Evolutionary conservation across 1,140 invertebrate species (phyloP), one percentile per base, ranked within the genome.

Genomic region (Cherax quadricarinatus): DNA sequence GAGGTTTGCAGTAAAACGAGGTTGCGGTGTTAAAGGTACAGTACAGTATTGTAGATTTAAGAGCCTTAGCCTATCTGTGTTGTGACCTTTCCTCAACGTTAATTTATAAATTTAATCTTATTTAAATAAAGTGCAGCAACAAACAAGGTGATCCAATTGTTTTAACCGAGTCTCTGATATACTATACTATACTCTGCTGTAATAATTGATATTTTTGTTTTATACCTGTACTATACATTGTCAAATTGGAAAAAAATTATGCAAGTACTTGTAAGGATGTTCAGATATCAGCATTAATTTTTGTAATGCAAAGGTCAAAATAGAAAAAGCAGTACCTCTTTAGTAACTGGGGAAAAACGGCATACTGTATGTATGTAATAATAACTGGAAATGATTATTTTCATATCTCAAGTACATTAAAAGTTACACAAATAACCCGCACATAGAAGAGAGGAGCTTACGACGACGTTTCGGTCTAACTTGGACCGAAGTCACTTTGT

Each of bases 21-120:
- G 85, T 21, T 87, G 85, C 85, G 48, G 49, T 78, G 85, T 78
- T 49, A 53, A 87, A 87, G 85, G 85, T 87, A 87, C 73, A 78
- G 73, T 87, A 87, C 51, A 3, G 53, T 57, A 57, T 57, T 49
- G 41, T 51, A 81, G 79, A 49, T 6, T 81, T 51, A 80, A 80
- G 78, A 53, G 79, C 79, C 79, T 81, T 81, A 81, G 79, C 79
- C n/a, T 81, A 30, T 75, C 21, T 75, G 30, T 21, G 70, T 30
- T 75, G 70, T 75, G 24, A n/a, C 12, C 24, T 75, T 75, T 75
- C 4, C 70, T 75, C 7, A 9, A n/a, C 24, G 6, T 75, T 21
- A 75, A 4, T 75, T 30, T 30, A 30, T 24, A 30, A 30, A 30
- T 75, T 75, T 30, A 75, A 7, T 9, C 6, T 75, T 9, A 30